A percentile compares a stretch with the other conserved stretches of the same genome.
Evolutionary conservation across 2,888 invertebrate genomes (phyloP).

Genomic region (Zootermopsis nevadensis): DNA sequence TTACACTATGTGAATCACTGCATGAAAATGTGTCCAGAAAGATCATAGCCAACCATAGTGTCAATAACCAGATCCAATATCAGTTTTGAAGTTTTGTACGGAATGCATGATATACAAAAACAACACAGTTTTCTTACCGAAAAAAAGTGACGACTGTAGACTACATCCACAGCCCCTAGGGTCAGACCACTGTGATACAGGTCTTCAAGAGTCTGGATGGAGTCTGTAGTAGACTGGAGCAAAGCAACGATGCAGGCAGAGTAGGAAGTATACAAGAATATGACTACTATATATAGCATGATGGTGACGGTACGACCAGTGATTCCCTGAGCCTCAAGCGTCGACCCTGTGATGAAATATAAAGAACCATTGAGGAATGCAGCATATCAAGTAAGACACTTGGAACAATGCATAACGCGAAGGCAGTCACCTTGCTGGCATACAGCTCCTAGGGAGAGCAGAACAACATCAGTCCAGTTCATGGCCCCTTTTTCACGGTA

Average conservation of each 20-base stretch:
- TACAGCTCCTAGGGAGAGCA: constrained; percentile 50
- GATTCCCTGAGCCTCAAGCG: constrained; percentile 45
- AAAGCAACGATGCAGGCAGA: constrained; percentile 52
- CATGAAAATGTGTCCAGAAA: background rate
- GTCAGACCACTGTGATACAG: constrained; percentile 47
- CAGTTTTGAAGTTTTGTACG: too few relatives aligned
- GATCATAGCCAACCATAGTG: background rate
- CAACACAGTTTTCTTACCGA: too few relatives aligned
- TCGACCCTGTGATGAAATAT: constrained; percentile 49
- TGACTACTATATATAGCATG: constrained; percentile 49
- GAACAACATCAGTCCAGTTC: constrained; percentile 50
- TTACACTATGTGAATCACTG: background rate
- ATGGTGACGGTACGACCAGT: constrained; percentile 48
- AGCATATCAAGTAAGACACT: too few relatives aligned
- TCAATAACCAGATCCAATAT: background rate
- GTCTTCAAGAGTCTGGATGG: constrained; percentile 50
- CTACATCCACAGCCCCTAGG: constrained; percentile 46
- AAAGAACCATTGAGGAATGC: too few relatives aligned
- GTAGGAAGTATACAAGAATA: constrained; percentile 53
- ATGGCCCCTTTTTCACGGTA: background rate
- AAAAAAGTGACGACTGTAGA: constrained; percentile 47
- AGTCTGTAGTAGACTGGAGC: constrained; percentile 50
- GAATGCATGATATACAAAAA: too few relatives aligned
- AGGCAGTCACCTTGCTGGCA: constrained; percentile 50
- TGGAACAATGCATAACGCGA: background rate